Evolutionary conservation across 2,888 invertebrate species (phyloP), one percentile per base, ranked within the genome.

Genomic region (Ochropleura plecta): DNA sequence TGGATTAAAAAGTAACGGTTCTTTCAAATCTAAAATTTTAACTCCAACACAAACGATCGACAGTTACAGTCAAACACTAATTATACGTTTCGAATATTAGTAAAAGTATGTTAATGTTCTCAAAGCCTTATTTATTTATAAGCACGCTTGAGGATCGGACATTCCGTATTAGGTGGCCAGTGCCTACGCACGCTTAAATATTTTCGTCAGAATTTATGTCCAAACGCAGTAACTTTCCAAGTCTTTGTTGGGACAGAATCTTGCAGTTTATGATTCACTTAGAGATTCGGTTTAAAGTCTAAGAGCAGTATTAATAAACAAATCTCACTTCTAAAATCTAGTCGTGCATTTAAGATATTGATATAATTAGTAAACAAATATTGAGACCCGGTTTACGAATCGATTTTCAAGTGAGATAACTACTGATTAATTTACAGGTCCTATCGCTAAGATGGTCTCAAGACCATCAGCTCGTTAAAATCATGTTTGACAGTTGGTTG

Each of bases 41-140:
- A 48, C 16, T 62, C 48, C 12, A 67, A 67, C 46, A 59, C 18
- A 40, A 16, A 64, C 51, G 5, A 49, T 16, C 14, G 20, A 16
- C 12, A 49, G 42, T 40, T 44, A n/a, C 5, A 44, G 12, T 16
- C 40, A 62, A 46, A 8, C 46, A 55, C 42, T 73, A 68, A 70
- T 72, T 73, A 66, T 64, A 72, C 42, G 64, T 75, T 72, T 67
- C 53, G 42, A 77, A 75, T 73, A 64, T 66, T 73, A 77, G 75
- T 74, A 78, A 78, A 82, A 86, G 75, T 81, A 69, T 78, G 79
- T 72, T 80, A 76, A 79, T 78, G 72, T 76, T 48, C 63, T 78
- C 64, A 70, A 55, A 70, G 66, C 73, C 79, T 68, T 30, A 30
- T n/a, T n/a, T n/a, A n/a, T n/a, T n/a, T 74, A 70, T 73, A 53